A percentile compares a stretch with the other conserved stretches of the same genome.
Evolutionary conservation across 30 jellyfish, hydroid and myxozoan species (phyloP).

Genomic region (Hydractinia echinata): DNA sequence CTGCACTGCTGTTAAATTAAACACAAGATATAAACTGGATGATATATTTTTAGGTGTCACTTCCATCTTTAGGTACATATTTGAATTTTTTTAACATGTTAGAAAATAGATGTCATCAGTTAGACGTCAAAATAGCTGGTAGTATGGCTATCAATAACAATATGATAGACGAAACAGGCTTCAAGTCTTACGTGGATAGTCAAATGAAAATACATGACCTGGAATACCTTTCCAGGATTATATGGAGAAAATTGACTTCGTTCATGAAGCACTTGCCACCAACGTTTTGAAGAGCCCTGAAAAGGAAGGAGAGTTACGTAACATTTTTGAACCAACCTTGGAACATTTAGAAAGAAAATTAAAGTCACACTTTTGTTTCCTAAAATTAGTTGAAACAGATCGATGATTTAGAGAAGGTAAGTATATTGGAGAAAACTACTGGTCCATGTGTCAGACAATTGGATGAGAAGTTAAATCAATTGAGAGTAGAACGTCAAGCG

Average conservation of each 20-base stretch:
- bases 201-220: not conserved
- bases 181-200: not conserved
- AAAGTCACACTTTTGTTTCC: not conserved
- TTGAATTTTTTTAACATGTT: not conserved
- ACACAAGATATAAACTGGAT: too few relatives aligned
- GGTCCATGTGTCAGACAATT: slow-evolving; percentile 10
- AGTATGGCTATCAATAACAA: not conserved
- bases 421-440: not conserved
- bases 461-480: not conserved
- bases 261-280: not conserved
- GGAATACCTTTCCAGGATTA: not conserved
- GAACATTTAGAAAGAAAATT: not conserved
- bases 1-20: too few relatives aligned
- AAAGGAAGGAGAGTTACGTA: not conserved
- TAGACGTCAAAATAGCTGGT: not conserved
- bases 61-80: not conserved
- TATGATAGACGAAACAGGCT: not conserved
- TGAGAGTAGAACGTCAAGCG: not conserved
- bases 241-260: not conserved
- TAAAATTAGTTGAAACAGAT: not conserved
- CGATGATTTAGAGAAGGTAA: not conserved
- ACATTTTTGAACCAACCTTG: too few relatives aligned
- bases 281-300: not conserved
- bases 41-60: too few relatives aligned
- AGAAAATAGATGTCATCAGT: not conserved